Percentiles rank a stretch among this genome's conserved stretches.
Evolutionary conservation across 2,888 invertebrate genomes (phyloP).

Genomic region (Stenichneumon culpator): DNA sequence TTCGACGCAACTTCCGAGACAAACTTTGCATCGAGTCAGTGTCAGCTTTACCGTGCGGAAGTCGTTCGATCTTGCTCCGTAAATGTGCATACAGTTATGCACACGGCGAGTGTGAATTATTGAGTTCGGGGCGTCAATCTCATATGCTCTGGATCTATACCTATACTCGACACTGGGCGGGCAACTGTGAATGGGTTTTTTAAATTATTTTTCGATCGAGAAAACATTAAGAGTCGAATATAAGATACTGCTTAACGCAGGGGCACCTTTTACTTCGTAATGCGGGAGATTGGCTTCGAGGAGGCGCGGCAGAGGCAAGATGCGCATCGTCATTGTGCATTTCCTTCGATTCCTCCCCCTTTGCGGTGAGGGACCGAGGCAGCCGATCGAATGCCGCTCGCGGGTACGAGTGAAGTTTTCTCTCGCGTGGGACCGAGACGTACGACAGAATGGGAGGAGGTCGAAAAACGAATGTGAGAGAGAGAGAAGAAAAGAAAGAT

Average conservation of each 20-base stretch:
- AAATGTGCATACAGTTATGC: slow-evolving; percentile 7
- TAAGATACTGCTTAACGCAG: not conserved
- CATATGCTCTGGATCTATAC: not conserved
- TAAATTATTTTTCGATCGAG: not conserved
- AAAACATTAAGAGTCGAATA: not conserved
- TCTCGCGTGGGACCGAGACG: slow-evolving; percentile 48
- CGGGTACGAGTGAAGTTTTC: not conserved
- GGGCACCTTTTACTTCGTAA: slow-evolving; percentile 26
- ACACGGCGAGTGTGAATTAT: not conserved
- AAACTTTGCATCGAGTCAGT: not conserved
- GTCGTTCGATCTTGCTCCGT: not conserved
- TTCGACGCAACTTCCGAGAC: not conserved
- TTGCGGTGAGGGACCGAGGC: not conserved
- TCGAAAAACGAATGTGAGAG: slow-evolving; percentile 39
- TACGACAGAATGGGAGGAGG: slow-evolving; percentile 12
- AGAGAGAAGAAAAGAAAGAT: slow-evolving; percentile 56
- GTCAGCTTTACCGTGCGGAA: slow-evolving; percentile 6
- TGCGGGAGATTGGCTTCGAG: not conserved
- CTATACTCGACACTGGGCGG: not conserved
- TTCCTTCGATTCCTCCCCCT: slow-evolving; percentile 8
- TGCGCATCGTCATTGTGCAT: slow-evolving; percentile 31
- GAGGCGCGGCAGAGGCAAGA: slow-evolving; percentile 32
- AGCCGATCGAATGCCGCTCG: slow-evolving; percentile 11
- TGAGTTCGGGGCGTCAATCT: not conserved
- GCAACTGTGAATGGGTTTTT: slow-evolving; percentile 16